Percentiles rank a stretch among this genome's conserved stretches.
Evolutionary conservation across 1,140 invertebrate species (phyloP).

Genomic region (Cydia amplana): DNA sequence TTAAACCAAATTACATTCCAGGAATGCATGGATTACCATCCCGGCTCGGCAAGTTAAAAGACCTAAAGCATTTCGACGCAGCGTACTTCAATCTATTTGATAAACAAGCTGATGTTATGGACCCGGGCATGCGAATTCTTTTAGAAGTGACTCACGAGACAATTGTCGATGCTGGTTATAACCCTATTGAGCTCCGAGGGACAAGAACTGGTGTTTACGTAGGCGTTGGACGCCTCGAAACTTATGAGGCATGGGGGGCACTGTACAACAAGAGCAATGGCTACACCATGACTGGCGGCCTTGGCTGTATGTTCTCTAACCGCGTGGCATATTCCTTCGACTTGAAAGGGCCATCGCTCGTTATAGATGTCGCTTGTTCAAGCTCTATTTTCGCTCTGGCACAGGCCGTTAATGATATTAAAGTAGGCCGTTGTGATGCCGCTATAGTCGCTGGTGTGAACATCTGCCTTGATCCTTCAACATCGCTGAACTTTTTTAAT

Average conservation of each 20-base stretch:
- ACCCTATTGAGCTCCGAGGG: conserved; percentile 89
- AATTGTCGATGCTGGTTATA: conserved; percentile 93
- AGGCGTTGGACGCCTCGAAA: conserved; percentile 92
- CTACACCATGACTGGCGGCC: conserved; percentile 95
- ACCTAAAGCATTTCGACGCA: conserved; percentile 92
- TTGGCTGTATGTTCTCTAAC: conserved; percentile 97
- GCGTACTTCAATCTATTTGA: conserved; percentile 95
- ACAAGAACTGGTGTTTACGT: conserved; percentile 95
- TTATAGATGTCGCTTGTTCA: conserved; percentile 97
- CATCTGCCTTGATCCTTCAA: conserved; percentile 91
- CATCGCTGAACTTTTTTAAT: conserved; percentile 94
- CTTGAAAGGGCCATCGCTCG: conserved; percentile 94
- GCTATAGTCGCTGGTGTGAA: conserved; percentile 94
- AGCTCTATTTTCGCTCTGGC: conserved; percentile 94
- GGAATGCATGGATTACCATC: conserved; percentile 89
- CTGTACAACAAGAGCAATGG: conserved; percentile 91
- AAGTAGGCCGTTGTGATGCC: conserved; percentile 92
- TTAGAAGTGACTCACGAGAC: conserved; percentile 97
- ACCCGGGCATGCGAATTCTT: conserved; percentile 94
- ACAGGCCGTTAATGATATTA: conserved; percentile 91
- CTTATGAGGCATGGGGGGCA: conserved; percentile 88
- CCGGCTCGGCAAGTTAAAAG: conserved; percentile 94
- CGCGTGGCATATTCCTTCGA: conserved; percentile 97
- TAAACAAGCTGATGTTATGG: conserved; percentile 97
- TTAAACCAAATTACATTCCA: conserved; percentile 36